Percentiles rank a stretch among this genome's conserved stretches.
phyloP scores from a whole-genome alignment of 2,113 vertebrate species.

The Charina bottae region DNA sequence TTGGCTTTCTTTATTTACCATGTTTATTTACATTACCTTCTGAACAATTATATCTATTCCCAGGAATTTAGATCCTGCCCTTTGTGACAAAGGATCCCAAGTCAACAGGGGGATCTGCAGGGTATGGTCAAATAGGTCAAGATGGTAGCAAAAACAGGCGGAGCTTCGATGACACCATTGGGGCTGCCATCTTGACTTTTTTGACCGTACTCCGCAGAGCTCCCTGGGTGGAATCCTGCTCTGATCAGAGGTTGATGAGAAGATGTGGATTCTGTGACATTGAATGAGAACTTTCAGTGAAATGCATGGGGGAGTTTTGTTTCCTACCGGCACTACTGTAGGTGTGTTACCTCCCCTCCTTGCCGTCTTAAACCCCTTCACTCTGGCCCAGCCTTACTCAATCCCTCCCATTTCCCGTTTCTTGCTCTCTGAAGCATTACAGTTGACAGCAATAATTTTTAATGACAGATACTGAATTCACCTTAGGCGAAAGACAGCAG shows the following conservation, averaged over 20 bases:
- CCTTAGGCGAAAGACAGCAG: slow-evolving; percentile 66
- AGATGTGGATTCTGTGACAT: neutral
- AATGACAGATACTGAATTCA: slow-evolving; percentile 71
- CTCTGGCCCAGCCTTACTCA: slow-evolving; percentile 49
- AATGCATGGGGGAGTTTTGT: neutral
- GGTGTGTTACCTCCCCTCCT: neutral
- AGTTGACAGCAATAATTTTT: slow-evolving; percentile 69
- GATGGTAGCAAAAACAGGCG: no score
- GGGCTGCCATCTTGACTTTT: no score
- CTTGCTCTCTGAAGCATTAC: slow-evolving; percentile 49
- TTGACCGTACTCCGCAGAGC: no score
- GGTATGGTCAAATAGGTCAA: neutral
- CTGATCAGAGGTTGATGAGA: neutral
- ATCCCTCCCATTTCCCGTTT: neutral
- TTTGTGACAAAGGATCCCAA: neutral
- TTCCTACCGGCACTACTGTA: slow-evolving; percentile 38
- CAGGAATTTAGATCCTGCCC: neutral
- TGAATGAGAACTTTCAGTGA: neutral
- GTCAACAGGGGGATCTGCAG: neutral
- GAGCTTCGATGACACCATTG: no score
- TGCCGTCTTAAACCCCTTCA: slow-evolving; percentile 36
- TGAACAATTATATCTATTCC: neutral
- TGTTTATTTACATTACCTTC: neutral
- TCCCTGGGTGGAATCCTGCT: neutral
- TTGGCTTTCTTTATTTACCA: neutral